phyloP scores from a whole-genome alignment of 2,888 invertebrate species.

The Drosophila melanosoma region DNA sequence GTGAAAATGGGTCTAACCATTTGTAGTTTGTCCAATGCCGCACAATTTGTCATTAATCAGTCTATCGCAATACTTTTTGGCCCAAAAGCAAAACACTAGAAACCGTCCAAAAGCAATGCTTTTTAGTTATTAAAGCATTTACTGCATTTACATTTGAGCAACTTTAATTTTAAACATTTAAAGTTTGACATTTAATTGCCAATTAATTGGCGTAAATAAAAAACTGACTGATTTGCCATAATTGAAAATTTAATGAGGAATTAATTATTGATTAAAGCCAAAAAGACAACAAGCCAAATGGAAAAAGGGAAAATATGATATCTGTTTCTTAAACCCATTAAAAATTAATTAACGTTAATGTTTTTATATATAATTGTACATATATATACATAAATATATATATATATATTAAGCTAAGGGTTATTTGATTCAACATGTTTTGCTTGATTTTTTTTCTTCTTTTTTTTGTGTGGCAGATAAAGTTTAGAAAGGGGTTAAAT shows the following conservation, averaged over 20 bases:
- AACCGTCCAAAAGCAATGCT: background rate
- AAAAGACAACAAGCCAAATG: background rate
- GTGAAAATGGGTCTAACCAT: slow-evolving; percentile 29
- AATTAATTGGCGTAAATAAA: background rate
- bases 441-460: too few relatives aligned
- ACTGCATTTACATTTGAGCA: background rate
- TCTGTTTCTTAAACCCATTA: background rate
- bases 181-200: background rate
- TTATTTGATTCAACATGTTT: too few relatives aligned
- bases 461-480: too few relatives aligned
- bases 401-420: too few relatives aligned
- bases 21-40: slow-evolving; percentile 45
- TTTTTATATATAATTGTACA: too few relatives aligned
- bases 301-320: background rate
- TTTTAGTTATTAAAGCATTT: too few relatives aligned
- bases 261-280: background rate
- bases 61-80: slow-evolving; percentile 49
- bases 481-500: too few relatives aligned
- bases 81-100: slow-evolving; percentile 1
- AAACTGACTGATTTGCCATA: background rate
- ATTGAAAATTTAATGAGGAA: background rate
- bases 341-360: background rate
- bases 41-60: slow-evolving; percentile 77
- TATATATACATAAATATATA: too few relatives aligned
- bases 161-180: background rate